Evolutionary conservation across 2,888 invertebrate species (phyloP).

Genomic region (Epistrophe grossulariae): DNA sequence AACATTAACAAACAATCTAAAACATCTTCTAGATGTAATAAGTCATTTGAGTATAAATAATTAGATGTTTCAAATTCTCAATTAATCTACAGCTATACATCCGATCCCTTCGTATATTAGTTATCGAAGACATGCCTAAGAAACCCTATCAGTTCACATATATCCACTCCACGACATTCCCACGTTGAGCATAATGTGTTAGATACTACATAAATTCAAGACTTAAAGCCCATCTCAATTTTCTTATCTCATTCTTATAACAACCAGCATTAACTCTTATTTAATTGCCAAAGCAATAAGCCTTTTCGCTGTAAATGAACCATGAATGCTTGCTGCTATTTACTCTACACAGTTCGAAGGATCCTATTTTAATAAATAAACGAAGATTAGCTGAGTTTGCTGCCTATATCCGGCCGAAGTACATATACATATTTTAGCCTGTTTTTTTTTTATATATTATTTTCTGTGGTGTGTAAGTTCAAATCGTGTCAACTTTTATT

Average conservation of each 20-base stretch:
- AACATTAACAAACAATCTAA: too few relatives aligned
- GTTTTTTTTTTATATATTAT: constrained; percentile 10
- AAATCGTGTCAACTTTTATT: constrained; percentile 61
- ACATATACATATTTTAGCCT: background rate
- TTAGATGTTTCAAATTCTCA: too few relatives aligned
- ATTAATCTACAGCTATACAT: too few relatives aligned
- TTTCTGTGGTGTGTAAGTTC: background rate
- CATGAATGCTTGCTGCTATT: background rate
- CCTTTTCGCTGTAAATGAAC: constrained; percentile 2
- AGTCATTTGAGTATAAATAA: too few relatives aligned
- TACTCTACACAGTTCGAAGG: background rate
- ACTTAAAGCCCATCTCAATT: background rate
- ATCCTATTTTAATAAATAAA: constrained; percentile 3
- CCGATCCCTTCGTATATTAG: background rate
- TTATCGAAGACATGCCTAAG: background rate
- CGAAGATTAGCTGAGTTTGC: constrained; percentile 19
- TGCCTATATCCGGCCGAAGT: background rate
- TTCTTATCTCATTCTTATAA: constrained; percentile 1
- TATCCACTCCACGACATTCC: background rate
- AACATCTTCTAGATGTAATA: too few relatives aligned
- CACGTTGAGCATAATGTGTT: background rate
- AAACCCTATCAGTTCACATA: background rate
- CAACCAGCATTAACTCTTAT: background rate
- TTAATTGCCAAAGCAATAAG: background rate
- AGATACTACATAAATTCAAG: background rate